phyloP scores from a whole-genome alignment of 2,888 invertebrate species.

The Dysmachus trigonus region DNA sequence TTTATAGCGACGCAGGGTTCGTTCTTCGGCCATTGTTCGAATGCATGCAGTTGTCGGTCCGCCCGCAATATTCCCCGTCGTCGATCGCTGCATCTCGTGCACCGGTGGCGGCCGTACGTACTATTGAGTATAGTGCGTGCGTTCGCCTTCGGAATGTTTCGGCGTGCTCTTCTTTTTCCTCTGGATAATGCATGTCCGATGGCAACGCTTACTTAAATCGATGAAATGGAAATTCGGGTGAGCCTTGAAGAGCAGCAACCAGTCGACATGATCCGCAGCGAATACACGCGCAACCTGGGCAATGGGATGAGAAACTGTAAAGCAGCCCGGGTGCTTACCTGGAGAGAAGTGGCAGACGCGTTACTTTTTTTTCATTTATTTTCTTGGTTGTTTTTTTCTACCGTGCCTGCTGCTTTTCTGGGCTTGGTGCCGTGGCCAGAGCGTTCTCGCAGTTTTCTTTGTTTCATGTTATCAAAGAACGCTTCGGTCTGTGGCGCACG shows the following conservation, averaged over 20 bases:
- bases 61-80: background rate
- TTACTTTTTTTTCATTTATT: background rate
- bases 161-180: background rate
- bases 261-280: background rate
- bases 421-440: background rate
- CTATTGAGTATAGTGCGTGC: background rate
- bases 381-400: background rate
- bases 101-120: background rate
- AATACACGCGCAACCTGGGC: background rate
- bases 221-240: constrained; percentile 36
- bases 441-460: constrained; percentile 3
- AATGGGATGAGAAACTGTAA: background rate
- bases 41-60: background rate
- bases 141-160: background rate
- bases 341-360: background rate
- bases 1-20: background rate
- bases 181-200: background rate
- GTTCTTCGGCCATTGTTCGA: background rate
- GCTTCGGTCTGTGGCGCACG: background rate
- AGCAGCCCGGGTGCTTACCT: constrained; percentile 5
- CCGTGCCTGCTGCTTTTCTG: background rate
- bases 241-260: constrained; percentile 13
- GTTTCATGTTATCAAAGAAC: background rate
- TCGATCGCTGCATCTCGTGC: background rate
- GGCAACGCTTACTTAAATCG: constrained; percentile 24